Conservation (phyloP, 2,113 vertebrate species). For the Charadrius vociferus region DNA sequence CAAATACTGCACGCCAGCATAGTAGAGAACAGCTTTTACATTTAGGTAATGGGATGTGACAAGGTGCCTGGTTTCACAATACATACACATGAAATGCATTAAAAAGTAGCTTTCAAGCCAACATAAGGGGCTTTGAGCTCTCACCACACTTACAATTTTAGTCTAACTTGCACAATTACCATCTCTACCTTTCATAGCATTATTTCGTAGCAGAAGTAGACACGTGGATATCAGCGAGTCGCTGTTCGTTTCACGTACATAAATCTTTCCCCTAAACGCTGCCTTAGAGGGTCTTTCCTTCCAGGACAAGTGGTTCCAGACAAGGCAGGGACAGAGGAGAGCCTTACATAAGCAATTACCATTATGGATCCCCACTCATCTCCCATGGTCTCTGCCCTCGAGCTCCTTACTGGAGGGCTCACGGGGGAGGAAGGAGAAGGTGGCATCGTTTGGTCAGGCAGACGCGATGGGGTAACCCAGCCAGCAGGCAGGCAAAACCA, state of each 20-base stretch:
- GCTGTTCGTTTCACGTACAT: not conserved
- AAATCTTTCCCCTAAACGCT: not conserved
- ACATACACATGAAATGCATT: not conserved
- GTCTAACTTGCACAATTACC: not conserved
- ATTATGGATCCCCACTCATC: not conserved
- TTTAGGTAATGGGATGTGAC: slow-evolving; percentile 38
- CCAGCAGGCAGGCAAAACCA: not conserved
- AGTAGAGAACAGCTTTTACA: not conserved
- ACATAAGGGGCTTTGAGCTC: not conserved
- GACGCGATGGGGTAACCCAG: rapidly evolving
- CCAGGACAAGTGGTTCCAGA: not conserved
- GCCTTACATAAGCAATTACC: not conserved
- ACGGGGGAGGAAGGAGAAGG: not conserved
- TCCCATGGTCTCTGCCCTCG: not conserved
- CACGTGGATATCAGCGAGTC: not conserved
- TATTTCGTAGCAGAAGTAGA: not conserved
- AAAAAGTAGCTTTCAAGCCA: not conserved
- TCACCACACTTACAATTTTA: not conserved
- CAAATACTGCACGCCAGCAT: not conserved
- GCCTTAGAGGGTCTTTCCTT: not conserved
- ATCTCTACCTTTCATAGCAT: not conserved
- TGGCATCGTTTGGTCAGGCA: not conserved
- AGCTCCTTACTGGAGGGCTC: not conserved
- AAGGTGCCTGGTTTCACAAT: not conserved
- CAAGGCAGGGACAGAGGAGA: not conserved